These are phyloP conservation scores for Embidobia sp. DNA, from an alignment of 2,888 invertebrate genomes.

Conservation along the genomic window DNA sequence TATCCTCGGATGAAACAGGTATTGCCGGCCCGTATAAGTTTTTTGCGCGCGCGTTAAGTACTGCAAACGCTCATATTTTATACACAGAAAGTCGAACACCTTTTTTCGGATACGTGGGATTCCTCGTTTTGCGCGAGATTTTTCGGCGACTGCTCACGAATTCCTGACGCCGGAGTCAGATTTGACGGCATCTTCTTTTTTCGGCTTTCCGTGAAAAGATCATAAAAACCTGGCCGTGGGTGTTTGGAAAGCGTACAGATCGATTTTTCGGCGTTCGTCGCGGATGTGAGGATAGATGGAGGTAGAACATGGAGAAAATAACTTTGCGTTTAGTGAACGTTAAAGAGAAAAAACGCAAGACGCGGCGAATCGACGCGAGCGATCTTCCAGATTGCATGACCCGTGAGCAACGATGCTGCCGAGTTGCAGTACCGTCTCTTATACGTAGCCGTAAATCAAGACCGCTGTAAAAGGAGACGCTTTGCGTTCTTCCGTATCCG, in stretches of 20 bases:
- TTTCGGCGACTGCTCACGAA: background rate
- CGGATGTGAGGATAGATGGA: too few relatives aligned
- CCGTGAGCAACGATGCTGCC: constrained; percentile 55
- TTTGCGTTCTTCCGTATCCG: constrained; percentile 33
- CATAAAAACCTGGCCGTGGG: constrained; percentile 6
- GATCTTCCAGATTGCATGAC: constrained; percentile 59
- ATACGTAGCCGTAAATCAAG: constrained; percentile 56
- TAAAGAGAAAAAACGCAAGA: constrained; percentile 40
- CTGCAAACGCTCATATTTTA: background rate
- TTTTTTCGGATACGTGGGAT: background rate
- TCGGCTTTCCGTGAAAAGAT: background rate
- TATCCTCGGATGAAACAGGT: constrained; percentile 31
- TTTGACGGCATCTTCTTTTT: background rate
- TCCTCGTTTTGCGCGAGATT: background rate
- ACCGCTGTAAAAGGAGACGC: constrained; percentile 48
- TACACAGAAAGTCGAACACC: background rate
- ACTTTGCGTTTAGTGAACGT: constrained; percentile 39
- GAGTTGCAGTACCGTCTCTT: constrained; percentile 42
- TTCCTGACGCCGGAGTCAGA: background rate
- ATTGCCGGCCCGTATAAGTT: constrained; percentile 3
- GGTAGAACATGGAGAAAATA: too few relatives aligned
- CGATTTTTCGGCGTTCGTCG: constrained; percentile 15
- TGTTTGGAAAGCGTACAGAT: constrained; percentile 21
- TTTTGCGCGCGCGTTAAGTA: constrained; percentile 1
- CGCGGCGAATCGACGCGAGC: constrained; percentile 45